These are phyloP conservation scores for Boloria euphrosyne DNA, from an alignment of 2,888 invertebrate genomes.

Conservation along the genomic window DNA sequence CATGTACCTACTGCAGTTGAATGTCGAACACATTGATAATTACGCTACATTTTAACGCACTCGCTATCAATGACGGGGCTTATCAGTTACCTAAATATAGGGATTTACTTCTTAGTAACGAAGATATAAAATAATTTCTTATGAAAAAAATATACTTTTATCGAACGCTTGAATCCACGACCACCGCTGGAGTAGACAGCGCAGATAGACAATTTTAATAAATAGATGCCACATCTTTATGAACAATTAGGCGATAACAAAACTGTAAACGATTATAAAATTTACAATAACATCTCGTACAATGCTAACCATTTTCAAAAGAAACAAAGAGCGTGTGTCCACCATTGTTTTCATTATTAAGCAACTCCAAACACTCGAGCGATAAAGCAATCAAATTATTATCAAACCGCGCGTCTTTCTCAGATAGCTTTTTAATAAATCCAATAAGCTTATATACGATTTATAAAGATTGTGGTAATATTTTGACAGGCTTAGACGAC, in stretches of 20 bases:
- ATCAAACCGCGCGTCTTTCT: constrained; percentile 4
- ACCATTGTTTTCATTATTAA: constrained; percentile 6
- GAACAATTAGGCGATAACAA: too few relatives aligned
- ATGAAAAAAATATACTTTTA: too few relatives aligned
- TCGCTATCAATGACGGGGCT: too few relatives aligned
- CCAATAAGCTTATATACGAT: constrained; percentile 15
- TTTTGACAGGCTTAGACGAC: constrained; percentile 1
- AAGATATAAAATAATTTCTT: too few relatives aligned
- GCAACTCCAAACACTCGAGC: not conserved
- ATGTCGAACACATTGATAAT: not conserved
- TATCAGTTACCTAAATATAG: too few relatives aligned
- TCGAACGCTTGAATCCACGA: too few relatives aligned
- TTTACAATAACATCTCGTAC: not conserved
- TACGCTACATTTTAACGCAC: too few relatives aligned
- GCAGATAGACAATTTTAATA: too few relatives aligned
- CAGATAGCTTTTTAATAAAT: constrained; percentile 12
- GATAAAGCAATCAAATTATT: constrained; percentile 10
- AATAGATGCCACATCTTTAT: too few relatives aligned
- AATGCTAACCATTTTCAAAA: not conserved
- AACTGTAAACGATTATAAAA: too few relatives aligned
- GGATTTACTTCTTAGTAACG: too few relatives aligned
- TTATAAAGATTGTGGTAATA: constrained; percentile 4
- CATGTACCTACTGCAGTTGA: not conserved
- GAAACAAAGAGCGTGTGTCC: not conserved
- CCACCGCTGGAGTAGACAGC: too few relatives aligned